phyloP scores from a whole-genome alignment of 2,113 vertebrate genomes.

The Syngnathus floridae region DNA sequence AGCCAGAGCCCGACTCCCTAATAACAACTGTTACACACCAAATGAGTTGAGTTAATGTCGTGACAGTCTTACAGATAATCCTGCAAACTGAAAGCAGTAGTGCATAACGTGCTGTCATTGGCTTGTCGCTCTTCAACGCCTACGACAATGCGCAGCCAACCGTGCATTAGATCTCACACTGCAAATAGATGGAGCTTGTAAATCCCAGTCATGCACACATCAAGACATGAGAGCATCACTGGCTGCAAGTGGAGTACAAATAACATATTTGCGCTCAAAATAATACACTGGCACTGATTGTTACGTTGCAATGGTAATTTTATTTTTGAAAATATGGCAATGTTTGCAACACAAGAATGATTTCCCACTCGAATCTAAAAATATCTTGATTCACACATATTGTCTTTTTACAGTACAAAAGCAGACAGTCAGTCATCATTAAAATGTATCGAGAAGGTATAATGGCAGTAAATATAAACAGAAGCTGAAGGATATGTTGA shows the following conservation, averaged over 20 bases:
- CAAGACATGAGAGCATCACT: neutral
- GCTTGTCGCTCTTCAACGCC: conserved; percentile 27
- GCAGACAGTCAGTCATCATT: neutral
- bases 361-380: neutral
- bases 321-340: no score
- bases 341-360: neutral
- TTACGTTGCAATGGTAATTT: neutral
- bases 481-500: neutral
- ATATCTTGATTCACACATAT: neutral
- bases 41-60: conserved; percentile 34
- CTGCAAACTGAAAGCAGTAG: conserved; percentile 21
- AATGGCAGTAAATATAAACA: neutral
- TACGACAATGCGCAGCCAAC: conserved; percentile 31
- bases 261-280: neutral
- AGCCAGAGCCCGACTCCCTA: conserved; percentile 10
- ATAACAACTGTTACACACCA: conserved; percentile 38
- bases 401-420: neutral
- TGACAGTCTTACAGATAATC: conserved; percentile 39
- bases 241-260: no score
- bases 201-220: conserved; percentile 24
- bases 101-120: conserved; percentile 33
- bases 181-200: conserved; percentile 30
- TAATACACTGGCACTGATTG: neutral
- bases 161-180: conserved; percentile 21
- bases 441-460: neutral